Base-by-base conservation (phyloP, 2,888 invertebrate genomes). In the Agonum fuliginosum region DNA sequence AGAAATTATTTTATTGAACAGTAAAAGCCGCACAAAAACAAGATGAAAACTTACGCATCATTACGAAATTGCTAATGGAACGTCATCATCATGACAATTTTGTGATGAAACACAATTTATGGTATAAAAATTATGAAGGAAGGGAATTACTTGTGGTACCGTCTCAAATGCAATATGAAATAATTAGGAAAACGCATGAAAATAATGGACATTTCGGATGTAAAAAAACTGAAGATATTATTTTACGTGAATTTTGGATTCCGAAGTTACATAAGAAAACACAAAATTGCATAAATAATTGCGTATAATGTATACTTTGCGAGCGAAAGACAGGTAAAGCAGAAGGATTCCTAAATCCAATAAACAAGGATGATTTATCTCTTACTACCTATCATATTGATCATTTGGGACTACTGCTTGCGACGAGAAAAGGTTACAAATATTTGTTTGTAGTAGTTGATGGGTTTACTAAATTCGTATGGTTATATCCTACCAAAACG, bases 131-230 rank as follows among this genome's bases (percentile, higher is more conserved):
- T 0, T 5, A 43, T 1, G 46, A 48, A 1, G 46, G 67, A n/a
- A 43, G 12, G 8, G 14, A 43, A 84, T n/a, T n/a, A n/a, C n/a
- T n/a, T n/a, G n/a, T n/a, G n/a, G n/a, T n/a, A n/a, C n/a, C 0
- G 80, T 85, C 10, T 84, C 85, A 0, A 80, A 79, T 86, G 83
- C 81, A 83, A 46, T 76, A 71, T 2, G 82, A 84, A 62, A 80
- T 85, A 1, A 84, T 85, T 1, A 74, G 79, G 14, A 80, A 78
- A 4, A 80, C 78, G 0, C 83, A 84, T 67, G 81, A 80, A 17
- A 79, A 80, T 27, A 83, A 83, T 79, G 80, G 54, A 81, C 83
- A 1, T 84, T 82, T 58, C 83, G 80, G 67, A 83, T 85, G 78
- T n/a, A n/a, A n/a, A n/a, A n/a, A n/a, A n/a, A n/a, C n/a, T n/a